These are phyloP conservation scores for Nemopilema nomurai DNA, from an alignment of 30 jellyfish, hydroid and myxozoan genomes.

Conservation along the genomic window DNA sequence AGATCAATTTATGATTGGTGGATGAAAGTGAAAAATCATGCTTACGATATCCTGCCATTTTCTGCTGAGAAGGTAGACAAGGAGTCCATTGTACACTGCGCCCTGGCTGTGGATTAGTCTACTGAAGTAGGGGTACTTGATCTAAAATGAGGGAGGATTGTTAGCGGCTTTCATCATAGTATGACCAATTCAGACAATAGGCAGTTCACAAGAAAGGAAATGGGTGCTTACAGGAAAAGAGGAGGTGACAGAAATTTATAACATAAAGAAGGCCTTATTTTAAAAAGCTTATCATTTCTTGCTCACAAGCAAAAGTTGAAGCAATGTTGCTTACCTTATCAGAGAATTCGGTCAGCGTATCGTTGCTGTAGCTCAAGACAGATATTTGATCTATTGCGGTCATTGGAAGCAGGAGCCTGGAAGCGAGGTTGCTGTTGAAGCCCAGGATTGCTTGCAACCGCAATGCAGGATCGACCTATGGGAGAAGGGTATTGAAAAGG, in stretches of 20 bases:
- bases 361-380: conserved; percentile 71
- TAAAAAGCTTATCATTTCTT: too few species aligned
- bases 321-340: conserved; percentile 60
- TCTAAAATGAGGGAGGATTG: conserved; percentile 46
- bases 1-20: too few species aligned
- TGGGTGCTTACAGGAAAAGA: too few species aligned
- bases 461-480: conserved; percentile 68
- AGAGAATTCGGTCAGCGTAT: conserved; percentile 63
- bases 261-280: too few species aligned
- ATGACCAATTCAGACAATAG: too few species aligned
- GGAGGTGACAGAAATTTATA: too few species aligned
- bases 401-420: conserved; percentile 74
- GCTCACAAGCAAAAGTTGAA: too few species aligned
- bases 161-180: background rate
- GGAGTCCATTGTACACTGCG: conserved; percentile 63
- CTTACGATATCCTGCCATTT: conserved; percentile 91
- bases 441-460: conserved; percentile 80
- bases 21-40: background rate
- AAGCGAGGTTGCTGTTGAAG: conserved; percentile 52
- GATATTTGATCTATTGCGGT: conserved; percentile 69
- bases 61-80: conserved; percentile 65
- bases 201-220: too few species aligned
- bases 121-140: conserved; percentile 83
- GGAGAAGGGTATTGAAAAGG: background rate
- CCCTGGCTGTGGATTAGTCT: conserved; percentile 73